Evolutionary conservation across 2,888 invertebrate genomes (phyloP), one percentile per base, ranked within the genome.

Genomic region (Melinaea marsaeus): DNA sequence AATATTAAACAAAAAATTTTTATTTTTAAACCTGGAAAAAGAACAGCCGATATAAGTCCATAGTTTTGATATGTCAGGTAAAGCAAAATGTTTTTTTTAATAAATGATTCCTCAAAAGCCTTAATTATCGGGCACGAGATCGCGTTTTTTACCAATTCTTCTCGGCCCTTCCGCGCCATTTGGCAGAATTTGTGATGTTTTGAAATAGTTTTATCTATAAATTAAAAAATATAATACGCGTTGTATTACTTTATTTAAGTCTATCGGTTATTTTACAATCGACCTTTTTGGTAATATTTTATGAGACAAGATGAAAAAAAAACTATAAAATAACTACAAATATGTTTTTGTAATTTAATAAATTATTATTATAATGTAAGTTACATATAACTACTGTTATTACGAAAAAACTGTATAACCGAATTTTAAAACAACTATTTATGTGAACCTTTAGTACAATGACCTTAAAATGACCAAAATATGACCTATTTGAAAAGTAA

Each of bases 71-170:
- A 85, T 75, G 80, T 79, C 89, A 90, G 90, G 90, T 90, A 90
- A 86, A 76, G 81, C 83, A 77, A 85, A 86, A 84, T 79, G 77
- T 87, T 85, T 84, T 84, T 85, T 77, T 75, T 80, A 79, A 83
- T 81, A 81, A 85, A 83, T 80, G 80, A 81, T 84, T 85, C 83
- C 79, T 78, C 83, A 79, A 83, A 84, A 81, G 75, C 86, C 86
- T 84, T 88, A 88, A 90, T 89, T 88, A 90, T 89, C 89, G 77
- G 83, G 79, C 86, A 83, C 86, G 85, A 87, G 88, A 89, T 89
- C 89, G 87, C 83, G 75, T 87, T 88, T 89, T 88, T 86, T 85
- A 83, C 69, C 72, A 75, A 73, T 77, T 74, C 75, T 42, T 42
- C 69, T 61, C 71, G 73, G 67, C 70, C 71, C 68, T 81, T 85